Evolutionary conservation across 2,888 invertebrate species (phyloP).

Genomic region (Scaptomyza caliginosa): DNA sequence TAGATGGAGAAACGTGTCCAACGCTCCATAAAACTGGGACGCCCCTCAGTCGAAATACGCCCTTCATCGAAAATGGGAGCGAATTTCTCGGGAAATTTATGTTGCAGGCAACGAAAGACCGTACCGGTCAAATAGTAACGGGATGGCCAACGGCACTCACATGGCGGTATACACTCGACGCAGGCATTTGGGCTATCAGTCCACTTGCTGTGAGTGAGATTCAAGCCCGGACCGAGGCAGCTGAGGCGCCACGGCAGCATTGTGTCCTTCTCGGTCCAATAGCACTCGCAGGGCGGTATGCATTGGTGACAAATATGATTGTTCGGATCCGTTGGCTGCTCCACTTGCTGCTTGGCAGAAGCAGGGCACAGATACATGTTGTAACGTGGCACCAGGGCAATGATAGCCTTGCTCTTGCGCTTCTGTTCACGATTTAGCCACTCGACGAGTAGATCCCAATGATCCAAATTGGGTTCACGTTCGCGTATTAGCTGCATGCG

Average conservation of each 20-base stretch:
- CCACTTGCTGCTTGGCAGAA: neutral
- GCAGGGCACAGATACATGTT: slow-evolving; percentile 36
- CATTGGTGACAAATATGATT: slow-evolving; percentile 39
- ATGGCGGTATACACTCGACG: slow-evolving; percentile 55
- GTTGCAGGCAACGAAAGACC: slow-evolving; percentile 57
- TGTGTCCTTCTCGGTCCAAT: slow-evolving; percentile 47
- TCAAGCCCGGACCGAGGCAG: slow-evolving; percentile 16
- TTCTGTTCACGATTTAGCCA: slow-evolving; percentile 59
- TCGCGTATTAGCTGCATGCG: slow-evolving; percentile 85
- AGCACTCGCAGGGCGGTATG: slow-evolving; percentile 65
- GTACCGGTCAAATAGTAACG: slow-evolving; percentile 67
- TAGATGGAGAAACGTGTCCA: slow-evolving; percentile 68
- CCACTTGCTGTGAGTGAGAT: slow-evolving; percentile 37
- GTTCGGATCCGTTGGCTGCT: neutral
- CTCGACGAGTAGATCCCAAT: slow-evolving; percentile 85
- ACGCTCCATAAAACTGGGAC: slow-evolving; percentile 63
- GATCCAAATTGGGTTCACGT: slow-evolving; percentile 83
- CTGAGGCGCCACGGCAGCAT: slow-evolving; percentile 53
- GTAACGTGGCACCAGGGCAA: slow-evolving; percentile 24
- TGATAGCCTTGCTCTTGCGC: slow-evolving; percentile 35
- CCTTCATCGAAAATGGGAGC: slow-evolving; percentile 66
- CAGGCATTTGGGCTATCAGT: slow-evolving; percentile 32
- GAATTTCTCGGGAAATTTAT: slow-evolving; percentile 68
- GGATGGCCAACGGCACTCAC: slow-evolving; percentile 68
- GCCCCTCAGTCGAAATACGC: slow-evolving; percentile 29